Evolutionary conservation across 53 echinoderm and acorn worm genomes (phyloP).

Genomic region (Stichopus horrens): DNA sequence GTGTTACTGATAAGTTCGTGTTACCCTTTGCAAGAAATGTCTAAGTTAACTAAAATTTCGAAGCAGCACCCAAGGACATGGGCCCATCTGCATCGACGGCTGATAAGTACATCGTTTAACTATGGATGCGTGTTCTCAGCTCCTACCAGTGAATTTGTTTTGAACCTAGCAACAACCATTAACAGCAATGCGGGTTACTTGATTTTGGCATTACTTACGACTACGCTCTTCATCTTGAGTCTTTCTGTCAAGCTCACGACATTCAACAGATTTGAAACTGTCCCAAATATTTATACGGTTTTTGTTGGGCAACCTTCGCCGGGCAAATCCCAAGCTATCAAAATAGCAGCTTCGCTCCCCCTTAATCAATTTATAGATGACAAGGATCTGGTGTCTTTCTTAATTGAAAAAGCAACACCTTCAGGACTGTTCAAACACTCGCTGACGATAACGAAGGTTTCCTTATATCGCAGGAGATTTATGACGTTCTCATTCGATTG

Average conservation of each 20-base stretch:
- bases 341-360: slow-evolving; percentile 14
- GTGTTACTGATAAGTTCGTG: too few species aligned
- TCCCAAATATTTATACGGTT: slow-evolving; percentile 39
- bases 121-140: slow-evolving; percentile 22
- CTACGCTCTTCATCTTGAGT: slow-evolving; percentile 11
- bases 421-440: slow-evolving; percentile 39
- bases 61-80: slow-evolving; percentile 44
- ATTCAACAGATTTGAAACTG: slow-evolving; percentile 31
- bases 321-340: slow-evolving; percentile 47
- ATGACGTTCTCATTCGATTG: slow-evolving; percentile 12
- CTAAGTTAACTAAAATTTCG: slow-evolving; percentile 25
- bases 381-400: slow-evolving; percentile 31
- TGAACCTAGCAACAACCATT: slow-evolving; percentile 9
- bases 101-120: slow-evolving; percentile 42
- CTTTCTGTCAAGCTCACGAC: slow-evolving; percentile 32
- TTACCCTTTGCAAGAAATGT: too few species aligned
- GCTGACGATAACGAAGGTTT: slow-evolving; percentile 5
- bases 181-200: slow-evolving; percentile 4
- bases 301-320: slow-evolving; percentile 47
- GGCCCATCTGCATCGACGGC: slow-evolving; percentile 43
- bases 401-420: slow-evolving; percentile 31
- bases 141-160: background rate
- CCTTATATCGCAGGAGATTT: slow-evolving; percentile 45
- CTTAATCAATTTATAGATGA: background rate
- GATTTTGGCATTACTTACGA: background rate